phyloP scores from a whole-genome alignment of 2,797 vertebrate genomes.

The Enteromius argenteus region DNA sequence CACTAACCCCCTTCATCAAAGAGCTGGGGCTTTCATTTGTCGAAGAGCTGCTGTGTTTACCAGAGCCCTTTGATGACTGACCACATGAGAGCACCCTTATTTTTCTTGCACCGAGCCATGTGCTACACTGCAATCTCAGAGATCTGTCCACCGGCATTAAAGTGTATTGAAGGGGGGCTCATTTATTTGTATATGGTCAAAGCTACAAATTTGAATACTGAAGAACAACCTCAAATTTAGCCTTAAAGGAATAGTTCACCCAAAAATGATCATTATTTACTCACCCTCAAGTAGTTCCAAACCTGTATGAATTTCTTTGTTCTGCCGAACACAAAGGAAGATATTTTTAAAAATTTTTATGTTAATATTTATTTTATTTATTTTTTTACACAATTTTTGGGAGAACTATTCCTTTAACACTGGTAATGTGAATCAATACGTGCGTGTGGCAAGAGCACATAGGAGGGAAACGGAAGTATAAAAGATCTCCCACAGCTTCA shows the following conservation, averaged over 20 bases:
- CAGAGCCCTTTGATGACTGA: slow-evolving; percentile 71
- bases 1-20: slow-evolving; percentile 36
- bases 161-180: background rate
- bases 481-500: background rate
- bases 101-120: slow-evolving; percentile 15
- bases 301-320: too few species aligned
- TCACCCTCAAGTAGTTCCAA: too few species aligned
- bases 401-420: background rate
- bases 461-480: background rate
- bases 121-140: slow-evolving; percentile 12
- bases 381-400: too few species aligned
- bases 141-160: slow-evolving; percentile 25
- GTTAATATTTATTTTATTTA: too few species aligned
- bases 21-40: slow-evolving; percentile 34
- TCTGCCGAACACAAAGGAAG: too few species aligned
- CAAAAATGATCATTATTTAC: too few species aligned
- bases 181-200: slow-evolving; percentile 28
- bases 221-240: slow-evolving; percentile 23
- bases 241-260: background rate
- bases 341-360: too few species aligned
- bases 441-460: background rate
- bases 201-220: slow-evolving; percentile 22
- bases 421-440: slow-evolving; percentile 22
- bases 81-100: slow-evolving; percentile 50
- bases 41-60: slow-evolving; percentile 46